These are phyloP conservation scores for Eulimnadia texana DNA, from an alignment of 1,140 invertebrate genomes.

Conservation along the genomic window DNA sequence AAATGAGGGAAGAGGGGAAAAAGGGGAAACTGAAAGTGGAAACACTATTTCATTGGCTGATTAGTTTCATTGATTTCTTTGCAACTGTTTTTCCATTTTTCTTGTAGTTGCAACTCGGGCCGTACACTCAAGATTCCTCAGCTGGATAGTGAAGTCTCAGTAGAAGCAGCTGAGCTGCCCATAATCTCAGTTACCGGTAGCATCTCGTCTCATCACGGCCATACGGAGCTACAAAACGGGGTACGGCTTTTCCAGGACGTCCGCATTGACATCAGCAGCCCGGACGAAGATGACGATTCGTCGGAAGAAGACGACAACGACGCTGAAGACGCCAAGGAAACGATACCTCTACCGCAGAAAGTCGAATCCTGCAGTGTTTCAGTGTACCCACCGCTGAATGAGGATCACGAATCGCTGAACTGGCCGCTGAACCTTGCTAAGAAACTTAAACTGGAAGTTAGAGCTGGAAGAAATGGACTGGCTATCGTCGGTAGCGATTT, in stretches of 20 bases:
- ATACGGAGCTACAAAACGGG: conserved; percentile 66
- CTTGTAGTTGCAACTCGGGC: conserved; percentile 54
- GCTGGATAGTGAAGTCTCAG: conserved; percentile 71
- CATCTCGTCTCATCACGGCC: conserved; percentile 61
- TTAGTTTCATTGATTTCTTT: no score
- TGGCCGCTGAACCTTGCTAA: conserved; percentile 58
- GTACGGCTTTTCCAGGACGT: conserved; percentile 65
- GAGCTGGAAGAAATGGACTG: conserved; percentile 65
- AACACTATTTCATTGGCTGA: no score
- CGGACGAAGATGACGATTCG: conserved; percentile 22
- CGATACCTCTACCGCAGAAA: conserved; percentile 31
- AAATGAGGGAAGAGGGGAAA: no score
- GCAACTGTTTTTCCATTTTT: no score
- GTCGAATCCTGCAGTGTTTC: conserved; percentile 79
- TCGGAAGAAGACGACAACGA: conserved; percentile 14
- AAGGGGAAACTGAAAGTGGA: no score
- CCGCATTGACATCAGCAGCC: conserved; percentile 7
- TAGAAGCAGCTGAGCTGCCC: conserved; percentile 67
- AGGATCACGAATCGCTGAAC: conserved; percentile 74
- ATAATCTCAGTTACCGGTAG: conserved; percentile 72
- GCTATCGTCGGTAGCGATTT: conserved; percentile 69
- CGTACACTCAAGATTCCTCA: conserved; percentile 51
- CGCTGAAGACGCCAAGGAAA: conserved; percentile 11
- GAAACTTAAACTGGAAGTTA: conserved; percentile 54
- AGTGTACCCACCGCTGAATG: conserved; percentile 84